Evolutionary conservation across 2,113 vertebrate species (phyloP).

Genomic region (Lampris incognitus): DNA sequence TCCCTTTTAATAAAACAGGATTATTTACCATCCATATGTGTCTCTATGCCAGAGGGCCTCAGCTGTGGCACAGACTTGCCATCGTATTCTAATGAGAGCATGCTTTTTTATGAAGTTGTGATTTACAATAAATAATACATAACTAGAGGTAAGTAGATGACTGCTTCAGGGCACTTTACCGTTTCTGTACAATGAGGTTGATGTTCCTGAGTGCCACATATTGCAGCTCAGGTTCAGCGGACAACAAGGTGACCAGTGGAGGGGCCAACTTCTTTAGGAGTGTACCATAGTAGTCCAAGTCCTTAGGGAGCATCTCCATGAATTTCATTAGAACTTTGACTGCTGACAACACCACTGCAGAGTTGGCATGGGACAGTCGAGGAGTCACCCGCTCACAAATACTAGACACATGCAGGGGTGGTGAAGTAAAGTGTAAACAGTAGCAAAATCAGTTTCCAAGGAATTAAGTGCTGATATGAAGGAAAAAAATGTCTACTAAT

Average conservation of each 20-base stretch:
- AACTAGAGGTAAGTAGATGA: not conserved
- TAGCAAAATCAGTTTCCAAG: not conserved
- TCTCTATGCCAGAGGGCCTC: too few relatives aligned
- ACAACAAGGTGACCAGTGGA: constrained; percentile 94
- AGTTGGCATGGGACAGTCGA: constrained; percentile 96
- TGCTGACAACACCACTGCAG: constrained; percentile 94
- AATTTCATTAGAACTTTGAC: constrained; percentile 99
- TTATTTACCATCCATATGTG: too few relatives aligned
- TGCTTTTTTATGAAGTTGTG: not conserved
- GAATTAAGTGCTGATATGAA: not conserved
- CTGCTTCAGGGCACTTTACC: constrained; percentile 77
- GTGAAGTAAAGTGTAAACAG: not conserved
- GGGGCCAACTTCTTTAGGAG: constrained; percentile 98
- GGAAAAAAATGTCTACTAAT: not conserved
- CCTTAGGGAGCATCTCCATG: constrained; percentile 98
- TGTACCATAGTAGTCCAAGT: constrained; percentile 96
- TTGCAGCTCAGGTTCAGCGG: constrained; percentile 95
- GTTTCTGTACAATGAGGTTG: constrained; percentile 98
- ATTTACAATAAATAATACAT: not conserved
- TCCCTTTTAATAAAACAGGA: too few relatives aligned
- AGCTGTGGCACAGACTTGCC: too few relatives aligned
- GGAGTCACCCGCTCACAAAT: constrained; percentile 98
- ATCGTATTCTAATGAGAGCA: too few relatives aligned
- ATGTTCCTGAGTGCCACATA: constrained; percentile 98
- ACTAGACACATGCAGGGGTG: constrained; percentile 71